phyloP scores from a whole-genome alignment of 2,113 vertebrate genomes.

The Anarhynchus alexandrinus region DNA sequence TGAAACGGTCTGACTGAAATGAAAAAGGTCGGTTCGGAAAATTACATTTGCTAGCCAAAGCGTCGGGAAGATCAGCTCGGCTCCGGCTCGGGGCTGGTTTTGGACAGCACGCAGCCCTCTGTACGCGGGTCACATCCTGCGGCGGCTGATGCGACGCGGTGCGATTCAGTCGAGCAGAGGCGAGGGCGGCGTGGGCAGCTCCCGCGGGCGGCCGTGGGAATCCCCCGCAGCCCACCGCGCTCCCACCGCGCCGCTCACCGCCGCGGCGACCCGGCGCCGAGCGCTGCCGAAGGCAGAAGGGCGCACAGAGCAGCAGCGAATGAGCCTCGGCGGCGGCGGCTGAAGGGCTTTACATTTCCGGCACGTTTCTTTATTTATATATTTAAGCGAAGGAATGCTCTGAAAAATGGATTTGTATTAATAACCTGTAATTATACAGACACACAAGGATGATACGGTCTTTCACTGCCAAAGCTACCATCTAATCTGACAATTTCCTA shows the following conservation, averaged over 20 bases:
- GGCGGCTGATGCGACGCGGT: not conserved
- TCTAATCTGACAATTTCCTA: not conserved
- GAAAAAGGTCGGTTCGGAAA: not conserved
- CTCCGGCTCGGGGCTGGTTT: not conserved
- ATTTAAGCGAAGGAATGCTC: not conserved
- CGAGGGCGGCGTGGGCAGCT: not conserved
- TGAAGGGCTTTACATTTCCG: rapidly evolving
- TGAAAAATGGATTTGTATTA: not conserved
- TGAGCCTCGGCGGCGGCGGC: not conserved
- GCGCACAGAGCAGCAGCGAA: rapidly evolving
- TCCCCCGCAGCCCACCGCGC: not conserved
- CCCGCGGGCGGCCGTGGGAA: not conserved
- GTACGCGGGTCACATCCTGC: not conserved
- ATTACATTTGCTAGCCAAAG: not conserved
- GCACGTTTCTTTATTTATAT: rapidly evolving
- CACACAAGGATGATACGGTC: rapidly evolving
- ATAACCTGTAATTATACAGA: not conserved
- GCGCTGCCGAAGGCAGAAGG: not conserved
- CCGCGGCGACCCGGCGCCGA: not conserved
- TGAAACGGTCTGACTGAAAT: not conserved
- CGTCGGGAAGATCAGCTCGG: not conserved
- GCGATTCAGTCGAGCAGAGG: not conserved
- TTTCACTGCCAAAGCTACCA: not conserved
- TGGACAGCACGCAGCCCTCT: not conserved
- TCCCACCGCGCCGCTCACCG: not conserved